Evolutionary conservation across 2,113 vertebrate genomes (phyloP).

Genomic region (Herpailurus yagouaroundi): DNA sequence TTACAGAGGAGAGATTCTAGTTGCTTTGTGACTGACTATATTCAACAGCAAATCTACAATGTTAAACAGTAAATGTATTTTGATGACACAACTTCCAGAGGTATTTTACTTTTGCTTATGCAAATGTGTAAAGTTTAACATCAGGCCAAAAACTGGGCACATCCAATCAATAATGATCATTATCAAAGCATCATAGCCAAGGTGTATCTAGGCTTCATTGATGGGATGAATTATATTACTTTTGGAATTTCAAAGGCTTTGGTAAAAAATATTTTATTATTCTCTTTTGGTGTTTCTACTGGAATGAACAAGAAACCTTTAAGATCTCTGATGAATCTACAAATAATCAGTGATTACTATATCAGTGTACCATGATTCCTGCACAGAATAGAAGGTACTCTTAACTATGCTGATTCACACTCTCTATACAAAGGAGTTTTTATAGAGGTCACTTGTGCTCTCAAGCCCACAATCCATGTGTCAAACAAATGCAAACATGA

Average conservation of each 20-base stretch:
- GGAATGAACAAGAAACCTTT: neutral
- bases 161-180: neutral
- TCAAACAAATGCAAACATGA: neutral
- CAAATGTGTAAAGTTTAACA: neutral
- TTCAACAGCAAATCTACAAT: neutral
- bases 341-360: neutral
- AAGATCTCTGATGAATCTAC: neutral
- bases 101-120: slow-evolving; percentile 3
- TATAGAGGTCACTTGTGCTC: neutral
- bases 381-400: neutral
- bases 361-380: neutral
- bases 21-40: neutral
- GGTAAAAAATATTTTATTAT: neutral
- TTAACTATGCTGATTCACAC: neutral
- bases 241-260: neutral
- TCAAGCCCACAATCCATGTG: neutral
- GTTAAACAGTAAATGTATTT: neutral
- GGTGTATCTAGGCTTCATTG: neutral
- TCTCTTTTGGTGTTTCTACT: neutral
- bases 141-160: neutral
- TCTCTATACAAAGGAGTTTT: neutral
- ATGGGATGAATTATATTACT: neutral
- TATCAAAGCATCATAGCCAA: slow-evolving; percentile 10
- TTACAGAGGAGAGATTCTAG: neutral
- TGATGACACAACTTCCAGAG: neutral